These are phyloP conservation scores for Patiria pectinifera DNA, from an alignment of 53 echinoderm and acorn worm genomes.

Conservation along the genomic window DNA sequence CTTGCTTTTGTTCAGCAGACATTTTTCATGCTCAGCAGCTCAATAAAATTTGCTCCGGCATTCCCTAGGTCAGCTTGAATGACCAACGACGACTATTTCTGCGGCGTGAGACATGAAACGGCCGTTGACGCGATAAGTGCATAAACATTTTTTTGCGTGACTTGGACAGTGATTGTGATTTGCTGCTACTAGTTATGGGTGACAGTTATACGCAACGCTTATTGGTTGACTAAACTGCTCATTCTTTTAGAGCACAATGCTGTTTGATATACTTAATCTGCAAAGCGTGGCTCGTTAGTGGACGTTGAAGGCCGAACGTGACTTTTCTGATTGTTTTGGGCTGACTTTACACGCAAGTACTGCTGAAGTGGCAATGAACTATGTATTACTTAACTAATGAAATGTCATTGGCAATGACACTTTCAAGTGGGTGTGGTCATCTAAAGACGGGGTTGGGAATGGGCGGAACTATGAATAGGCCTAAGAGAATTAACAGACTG, in stretches of 20 bases:
- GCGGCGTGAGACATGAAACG: slow-evolving; percentile 10
- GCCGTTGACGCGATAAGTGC: neutral
- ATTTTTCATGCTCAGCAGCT: no score
- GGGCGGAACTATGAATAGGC: neutral
- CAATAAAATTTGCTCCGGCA: no score
- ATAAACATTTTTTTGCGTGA: neutral
- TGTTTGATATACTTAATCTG: neutral
- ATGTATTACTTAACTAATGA: neutral
- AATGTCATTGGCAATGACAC: neutral
- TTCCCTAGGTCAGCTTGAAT: neutral
- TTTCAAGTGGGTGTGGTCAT: neutral
- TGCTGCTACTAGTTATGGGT: slow-evolving; percentile 38
- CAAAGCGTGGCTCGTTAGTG: neutral
- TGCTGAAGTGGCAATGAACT: neutral
- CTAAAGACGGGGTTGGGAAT: neutral
- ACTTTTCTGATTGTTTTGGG: neutral
- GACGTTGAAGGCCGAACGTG: neutral
- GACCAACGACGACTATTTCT: neutral
- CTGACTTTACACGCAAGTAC: neutral
- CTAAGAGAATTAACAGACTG: no score
- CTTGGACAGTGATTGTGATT: slow-evolving; percentile 5
- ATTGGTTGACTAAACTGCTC: slow-evolving; percentile 9
- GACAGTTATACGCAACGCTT: slow-evolving; percentile 3
- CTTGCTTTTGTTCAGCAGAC: no score
- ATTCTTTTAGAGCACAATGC: neutral